These are phyloP conservation scores for Tenthredo livida DNA, from an alignment of 2,888 invertebrate genomes.

Conservation along the genomic window DNA sequence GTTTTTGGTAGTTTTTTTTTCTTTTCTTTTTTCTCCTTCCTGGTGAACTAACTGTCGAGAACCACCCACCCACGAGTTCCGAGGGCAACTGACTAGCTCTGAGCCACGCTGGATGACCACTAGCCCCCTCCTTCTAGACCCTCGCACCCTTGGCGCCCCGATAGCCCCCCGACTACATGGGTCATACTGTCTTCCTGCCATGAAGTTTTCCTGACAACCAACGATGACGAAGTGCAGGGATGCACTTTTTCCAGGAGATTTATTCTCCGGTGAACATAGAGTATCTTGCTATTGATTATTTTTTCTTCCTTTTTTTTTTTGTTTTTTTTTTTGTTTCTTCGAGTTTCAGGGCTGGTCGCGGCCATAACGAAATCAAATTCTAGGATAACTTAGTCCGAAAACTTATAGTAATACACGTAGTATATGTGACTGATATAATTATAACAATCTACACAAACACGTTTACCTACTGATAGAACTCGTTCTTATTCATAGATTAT, in stretches of 20 bases:
- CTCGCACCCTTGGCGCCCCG: conserved; percentile 12
- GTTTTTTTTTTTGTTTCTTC: neutral
- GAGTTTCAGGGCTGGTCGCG: neutral
- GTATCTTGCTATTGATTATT: neutral
- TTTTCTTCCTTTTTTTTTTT: neutral
- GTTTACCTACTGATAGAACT: neutral
- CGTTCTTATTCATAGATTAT: neutral
- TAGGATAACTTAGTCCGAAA: neutral
- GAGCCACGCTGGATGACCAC: conserved; percentile 65
- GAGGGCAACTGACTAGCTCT: conserved; percentile 67
- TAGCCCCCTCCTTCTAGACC: conserved; percentile 56
- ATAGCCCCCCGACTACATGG: neutral
- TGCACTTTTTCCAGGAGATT: neutral
- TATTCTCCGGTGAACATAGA: neutral
- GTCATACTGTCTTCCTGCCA: conserved; percentile 20
- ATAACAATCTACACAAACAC: neutral
- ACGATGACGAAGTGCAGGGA: conserved; percentile 49
- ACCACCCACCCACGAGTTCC: conserved; percentile 66
- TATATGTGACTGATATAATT: neutral
- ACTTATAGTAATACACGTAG: neutral
- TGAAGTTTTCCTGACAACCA: conserved; percentile 32
- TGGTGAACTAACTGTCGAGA: conserved; percentile 9
- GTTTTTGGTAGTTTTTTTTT: neutral
- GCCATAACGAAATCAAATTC: neutral
- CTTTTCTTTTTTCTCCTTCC: too few relatives aligned